phyloP scores from a whole-genome alignment of 2,797 vertebrate species.

The Sphenopsis melanotis region DNA sequence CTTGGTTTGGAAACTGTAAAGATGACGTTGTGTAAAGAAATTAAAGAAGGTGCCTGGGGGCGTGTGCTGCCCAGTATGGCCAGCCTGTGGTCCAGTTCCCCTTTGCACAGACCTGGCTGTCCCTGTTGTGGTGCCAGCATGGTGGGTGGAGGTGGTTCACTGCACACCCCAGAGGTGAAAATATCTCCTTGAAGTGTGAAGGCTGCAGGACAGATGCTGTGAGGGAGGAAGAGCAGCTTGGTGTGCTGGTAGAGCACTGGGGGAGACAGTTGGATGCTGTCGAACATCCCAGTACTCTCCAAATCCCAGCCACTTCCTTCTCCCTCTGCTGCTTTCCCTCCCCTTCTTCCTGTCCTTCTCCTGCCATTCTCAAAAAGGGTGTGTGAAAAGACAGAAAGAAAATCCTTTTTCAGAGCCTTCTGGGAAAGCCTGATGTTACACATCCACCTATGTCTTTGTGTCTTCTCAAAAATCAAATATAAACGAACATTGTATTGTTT shows the following conservation, averaged over 20 bases:
- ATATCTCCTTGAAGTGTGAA: fast-evolving
- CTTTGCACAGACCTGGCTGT: fast-evolving
- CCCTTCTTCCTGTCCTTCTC: background rate
- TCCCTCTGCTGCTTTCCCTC: background rate
- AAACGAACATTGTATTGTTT: background rate
- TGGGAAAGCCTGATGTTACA: background rate
- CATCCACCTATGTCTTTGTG: background rate
- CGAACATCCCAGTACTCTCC: background rate
- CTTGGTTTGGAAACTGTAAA: background rate
- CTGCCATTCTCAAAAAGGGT: background rate
- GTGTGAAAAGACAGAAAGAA: background rate
- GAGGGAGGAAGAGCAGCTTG: background rate
- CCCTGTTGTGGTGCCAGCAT: fast-evolving
- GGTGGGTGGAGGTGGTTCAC: background rate
- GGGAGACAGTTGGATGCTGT: background rate
- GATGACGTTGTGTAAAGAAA: fast-evolving
- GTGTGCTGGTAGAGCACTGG: background rate
- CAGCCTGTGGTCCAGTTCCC: background rate
- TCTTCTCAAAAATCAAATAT: background rate
- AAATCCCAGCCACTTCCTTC: background rate
- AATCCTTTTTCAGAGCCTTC: background rate
- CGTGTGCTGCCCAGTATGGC: fast-evolving
- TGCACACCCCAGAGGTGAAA: background rate
- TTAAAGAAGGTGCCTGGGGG: background rate
- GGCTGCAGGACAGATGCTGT: background rate